Percentiles rank a stretch among this genome's conserved stretches.
phyloP scores from a whole-genome alignment of 1,140 invertebrate species.

The Drosophila repleta region DNA sequence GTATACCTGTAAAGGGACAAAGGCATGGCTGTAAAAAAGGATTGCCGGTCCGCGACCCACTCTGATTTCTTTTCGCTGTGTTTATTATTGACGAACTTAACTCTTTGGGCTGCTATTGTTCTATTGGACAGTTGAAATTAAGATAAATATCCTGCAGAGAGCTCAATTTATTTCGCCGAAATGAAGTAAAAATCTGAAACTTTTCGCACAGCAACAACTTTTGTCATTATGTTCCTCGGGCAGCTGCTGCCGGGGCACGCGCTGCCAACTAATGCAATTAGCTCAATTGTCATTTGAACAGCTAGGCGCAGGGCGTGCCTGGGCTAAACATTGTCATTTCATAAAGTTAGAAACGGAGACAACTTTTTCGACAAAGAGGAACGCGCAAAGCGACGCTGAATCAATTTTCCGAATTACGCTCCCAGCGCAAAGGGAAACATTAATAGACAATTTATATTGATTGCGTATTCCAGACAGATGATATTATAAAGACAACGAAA shows the following conservation, averaged over 20 bases:
- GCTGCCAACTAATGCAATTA: constrained; percentile 69
- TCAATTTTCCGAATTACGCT: constrained; percentile 24
- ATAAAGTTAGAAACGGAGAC: constrained; percentile 63
- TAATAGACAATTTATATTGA: constrained; percentile 66
- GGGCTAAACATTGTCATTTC: constrained; percentile 57
- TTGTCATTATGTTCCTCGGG: constrained; percentile 56
- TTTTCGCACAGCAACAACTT: constrained; percentile 49
- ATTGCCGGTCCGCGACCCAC: constrained; percentile 38
- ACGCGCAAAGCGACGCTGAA: constrained; percentile 28
- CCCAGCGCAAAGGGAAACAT: constrained; percentile 37
- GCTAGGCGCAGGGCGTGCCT: constrained; percentile 27
- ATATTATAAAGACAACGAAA: too few relatives aligned
- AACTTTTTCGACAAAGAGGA: constrained; percentile 47
- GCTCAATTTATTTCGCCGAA: constrained; percentile 65
- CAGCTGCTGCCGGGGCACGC: constrained; percentile 46
- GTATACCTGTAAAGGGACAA: constrained; percentile 37
- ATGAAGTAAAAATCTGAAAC: constrained; percentile 53
- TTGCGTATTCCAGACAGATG: constrained; percentile 23
- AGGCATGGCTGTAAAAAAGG: constrained; percentile 43
- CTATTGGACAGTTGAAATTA: constrained; percentile 51
- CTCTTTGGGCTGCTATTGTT: constrained; percentile 53
- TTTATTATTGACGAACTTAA: constrained; percentile 67
- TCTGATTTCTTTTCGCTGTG: constrained; percentile 18
- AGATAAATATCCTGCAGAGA: constrained; percentile 71
- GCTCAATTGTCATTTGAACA: constrained; percentile 77